Evolutionary conservation across 2,113 vertebrate species (phyloP).

Genomic region (Octodon degus): DNA sequence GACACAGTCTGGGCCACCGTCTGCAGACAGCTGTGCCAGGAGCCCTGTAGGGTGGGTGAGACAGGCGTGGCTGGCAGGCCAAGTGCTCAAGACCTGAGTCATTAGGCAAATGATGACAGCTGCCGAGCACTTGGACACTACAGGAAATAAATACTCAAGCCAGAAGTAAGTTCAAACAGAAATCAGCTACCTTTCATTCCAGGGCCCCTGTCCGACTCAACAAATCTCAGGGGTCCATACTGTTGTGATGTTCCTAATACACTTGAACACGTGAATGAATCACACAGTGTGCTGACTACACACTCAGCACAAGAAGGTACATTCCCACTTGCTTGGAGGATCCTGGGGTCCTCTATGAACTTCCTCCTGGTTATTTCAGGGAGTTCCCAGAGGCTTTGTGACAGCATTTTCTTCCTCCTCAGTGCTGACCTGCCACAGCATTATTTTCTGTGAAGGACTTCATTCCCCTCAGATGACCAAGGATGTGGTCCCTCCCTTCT

Average conservation of each 20-base stretch:
- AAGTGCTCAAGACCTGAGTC: neutral
- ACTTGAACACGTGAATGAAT: neutral
- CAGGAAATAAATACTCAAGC: neutral
- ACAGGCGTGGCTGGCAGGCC: neutral
- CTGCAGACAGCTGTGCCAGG: conserved; percentile 14
- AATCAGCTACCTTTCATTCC: neutral
- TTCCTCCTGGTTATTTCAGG: neutral
- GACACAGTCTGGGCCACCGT: neutral
- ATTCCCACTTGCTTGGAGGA: neutral
- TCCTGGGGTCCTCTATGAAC: neutral
- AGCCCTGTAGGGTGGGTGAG: fast-evolving
- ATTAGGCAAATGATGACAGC: neutral
- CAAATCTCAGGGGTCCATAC: neutral
- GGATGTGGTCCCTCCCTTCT: fast-evolving
- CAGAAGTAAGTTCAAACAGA: neutral
- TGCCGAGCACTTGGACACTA: neutral
- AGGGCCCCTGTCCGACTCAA: neutral
- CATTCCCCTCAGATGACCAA: neutral
- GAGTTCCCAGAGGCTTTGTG: neutral
- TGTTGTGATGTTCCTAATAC: neutral
- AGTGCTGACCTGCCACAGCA: neutral
- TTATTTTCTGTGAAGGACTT: neutral
- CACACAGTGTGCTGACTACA: neutral
- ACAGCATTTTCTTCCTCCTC: neutral
- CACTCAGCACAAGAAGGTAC: neutral